Base-by-base conservation (phyloP, 2,113 vertebrate genomes). In the Aphyosemion australe region DNA sequence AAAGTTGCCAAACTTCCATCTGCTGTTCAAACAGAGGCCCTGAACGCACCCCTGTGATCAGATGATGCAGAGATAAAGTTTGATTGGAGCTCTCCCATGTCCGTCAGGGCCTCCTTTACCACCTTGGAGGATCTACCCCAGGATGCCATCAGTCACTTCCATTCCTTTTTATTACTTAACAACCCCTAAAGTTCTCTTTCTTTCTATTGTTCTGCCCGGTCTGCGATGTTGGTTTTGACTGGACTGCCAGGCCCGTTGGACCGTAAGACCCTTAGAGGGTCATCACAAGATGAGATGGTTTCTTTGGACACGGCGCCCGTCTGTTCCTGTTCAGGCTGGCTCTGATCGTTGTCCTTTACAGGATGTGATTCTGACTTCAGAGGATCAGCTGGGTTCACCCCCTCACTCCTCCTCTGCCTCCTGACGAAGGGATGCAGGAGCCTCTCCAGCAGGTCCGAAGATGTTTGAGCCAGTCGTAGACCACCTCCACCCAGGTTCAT, bases 361-460 rank as follows among this genome's bases (percentile, higher is more conserved):
- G 68, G 61, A 51, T 42, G 72, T 8, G 87, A 63, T 53, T 90
- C 83, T 11, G 93, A 85, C 46, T 90, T 83, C 42, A 94, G 79
- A 16, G 94, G 94, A 74, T 95, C 94, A 2, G 75, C 84, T 0
- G 92, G 93, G 62, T 95, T 93, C 0, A 83, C 77, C 1, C 89
- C 89, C 0, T 91, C 88, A 0, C 92, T 95, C 65, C 96, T 90
- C 8, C 92, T 94, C 54, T 90, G 74, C 41, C 94, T 91, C 65
- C 68, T 91, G 6, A 69, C 41, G 61, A 89, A 92, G 26, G 68
- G 87, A 1, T 86, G 64, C 2, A 83, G 88, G 43, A 95, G 78
- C 90, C 51, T 89, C 84, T 66, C 87, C 87, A 9, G 81, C 71
- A 87, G 90, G 12, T 88, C 89, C n/a, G 89, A 92, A 0, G 90